A percentile compares a stretch with the other conserved stretches of the same genome.
Evolutionary conservation across 2,888 invertebrate genomes (phyloP).

Genomic region (Gari tellinella): DNA sequence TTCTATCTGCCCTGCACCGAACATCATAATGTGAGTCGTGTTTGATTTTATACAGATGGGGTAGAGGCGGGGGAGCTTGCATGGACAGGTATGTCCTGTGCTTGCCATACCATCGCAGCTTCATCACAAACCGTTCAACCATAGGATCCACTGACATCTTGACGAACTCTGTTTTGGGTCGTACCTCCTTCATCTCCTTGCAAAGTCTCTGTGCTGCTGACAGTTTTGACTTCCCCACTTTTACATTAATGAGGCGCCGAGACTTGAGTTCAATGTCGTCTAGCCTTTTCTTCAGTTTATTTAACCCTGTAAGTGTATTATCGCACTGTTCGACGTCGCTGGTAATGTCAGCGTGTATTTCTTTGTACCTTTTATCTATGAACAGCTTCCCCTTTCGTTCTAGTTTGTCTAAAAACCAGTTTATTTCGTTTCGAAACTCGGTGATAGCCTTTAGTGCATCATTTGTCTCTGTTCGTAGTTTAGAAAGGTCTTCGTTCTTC

Average conservation of each 20-base stretch:
- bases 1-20: slow-evolving; percentile 29
- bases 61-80: slow-evolving; percentile 34
- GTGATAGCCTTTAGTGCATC: slow-evolving; percentile 31
- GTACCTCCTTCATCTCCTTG: slow-evolving; percentile 23
- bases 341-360: slow-evolving; percentile 21
- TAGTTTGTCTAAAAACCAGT: slow-evolving; percentile 40
- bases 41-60: slow-evolving; percentile 41
- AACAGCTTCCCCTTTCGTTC: slow-evolving; percentile 46
- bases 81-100: slow-evolving; percentile 48
- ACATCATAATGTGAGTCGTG: slow-evolving; percentile 39
- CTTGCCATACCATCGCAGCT: slow-evolving; percentile 47
- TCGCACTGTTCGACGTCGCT: slow-evolving; percentile 32
- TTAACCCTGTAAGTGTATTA: slow-evolving; percentile 25
- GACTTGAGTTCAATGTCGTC: slow-evolving; percentile 3
- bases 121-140: slow-evolving; percentile 40
- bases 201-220: slow-evolving; percentile 11
- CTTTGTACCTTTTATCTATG: slow-evolving; percentile 37
- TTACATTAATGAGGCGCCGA: slow-evolving; percentile 17
- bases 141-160: slow-evolving; percentile 48
- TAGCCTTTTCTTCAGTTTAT: slow-evolving; percentile 15
- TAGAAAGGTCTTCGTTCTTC: slow-evolving; percentile 25
- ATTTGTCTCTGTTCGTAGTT: slow-evolving; percentile 36
- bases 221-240: slow-evolving; percentile 19
- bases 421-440: slow-evolving; percentile 39
- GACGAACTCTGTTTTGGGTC: slow-evolving; percentile 28